phyloP scores from a whole-genome alignment of 2,797 vertebrate genomes.

The Tauraco hartlaubi region DNA sequence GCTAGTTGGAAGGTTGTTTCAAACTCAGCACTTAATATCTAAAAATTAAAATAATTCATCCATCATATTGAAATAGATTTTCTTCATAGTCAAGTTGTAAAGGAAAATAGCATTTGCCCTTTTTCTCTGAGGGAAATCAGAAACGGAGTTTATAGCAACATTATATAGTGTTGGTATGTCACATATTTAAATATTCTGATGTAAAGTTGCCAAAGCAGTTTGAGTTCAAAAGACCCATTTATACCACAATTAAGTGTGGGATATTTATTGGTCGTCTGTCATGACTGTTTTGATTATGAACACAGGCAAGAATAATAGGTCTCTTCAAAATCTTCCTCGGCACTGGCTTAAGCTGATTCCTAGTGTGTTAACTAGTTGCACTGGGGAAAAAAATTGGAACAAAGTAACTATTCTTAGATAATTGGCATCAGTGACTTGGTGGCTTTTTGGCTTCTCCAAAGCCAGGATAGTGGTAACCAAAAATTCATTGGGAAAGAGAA shows the following conservation, averaged over 20 bases:
- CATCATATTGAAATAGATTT: conserved; percentile 52
- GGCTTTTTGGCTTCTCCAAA: conserved; percentile 28
- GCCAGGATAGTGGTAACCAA: conserved; percentile 24
- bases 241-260: conserved; percentile 68
- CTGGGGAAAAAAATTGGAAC: conserved; percentile 23
- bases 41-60: conserved; percentile 41
- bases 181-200: conserved; percentile 72
- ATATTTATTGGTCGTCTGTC: conserved; percentile 57
- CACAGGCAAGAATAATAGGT: not conserved
- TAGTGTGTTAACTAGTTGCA: not conserved
- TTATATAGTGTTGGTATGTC: conserved; percentile 57
- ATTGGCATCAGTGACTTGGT: not conserved
- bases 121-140: conserved; percentile 34
- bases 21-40: conserved; percentile 58
- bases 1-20: conserved; percentile 43
- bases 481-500: conserved; percentile 26
- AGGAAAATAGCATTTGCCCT: conserved; percentile 48
- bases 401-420: not conserved
- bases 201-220: conserved; percentile 79
- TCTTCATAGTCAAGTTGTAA: conserved; percentile 46
- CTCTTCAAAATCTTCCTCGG: not conserved
- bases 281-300: conserved; percentile 40
- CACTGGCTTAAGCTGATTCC: conserved; percentile 4
- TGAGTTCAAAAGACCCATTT: conserved; percentile 71
- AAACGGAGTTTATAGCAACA: conserved; percentile 53